Conservation (phyloP, 2,888 invertebrate genomes). For the Rhimphoctona megacephalus region DNA sequence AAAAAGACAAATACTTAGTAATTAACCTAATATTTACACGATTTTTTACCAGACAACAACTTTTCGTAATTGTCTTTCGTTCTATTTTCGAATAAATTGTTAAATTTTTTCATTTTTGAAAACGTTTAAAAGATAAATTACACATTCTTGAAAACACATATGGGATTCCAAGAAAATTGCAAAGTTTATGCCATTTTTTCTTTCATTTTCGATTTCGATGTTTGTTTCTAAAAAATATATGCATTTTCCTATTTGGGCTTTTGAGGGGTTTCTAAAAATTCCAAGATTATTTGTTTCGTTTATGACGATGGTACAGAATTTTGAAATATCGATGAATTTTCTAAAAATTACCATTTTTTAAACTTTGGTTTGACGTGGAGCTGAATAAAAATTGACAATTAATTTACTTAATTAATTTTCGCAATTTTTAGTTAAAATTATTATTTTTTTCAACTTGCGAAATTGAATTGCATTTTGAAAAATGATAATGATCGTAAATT, state of each 20-base stretch:
- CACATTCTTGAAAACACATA: not conserved
- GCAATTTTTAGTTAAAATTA: too few species aligned
- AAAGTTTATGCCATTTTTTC: not conserved
- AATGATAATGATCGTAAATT: too few species aligned
- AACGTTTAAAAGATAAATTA: not conserved
- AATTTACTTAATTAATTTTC: not conserved
- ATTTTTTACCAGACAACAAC: conserved; percentile 26
- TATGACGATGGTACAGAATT: not conserved
- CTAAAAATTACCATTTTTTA: too few species aligned
- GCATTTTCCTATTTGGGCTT: not conserved
- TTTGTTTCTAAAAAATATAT: too few species aligned
- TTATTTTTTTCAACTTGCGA: too few species aligned
- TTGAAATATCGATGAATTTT: not conserved
- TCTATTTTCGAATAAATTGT: not conserved
- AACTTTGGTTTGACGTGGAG: not conserved
- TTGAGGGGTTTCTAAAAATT: not conserved
- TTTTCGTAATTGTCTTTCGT: not conserved
- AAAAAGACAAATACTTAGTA: conserved; percentile 40
- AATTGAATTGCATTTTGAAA: too few species aligned
- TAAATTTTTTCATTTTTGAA: not conserved
- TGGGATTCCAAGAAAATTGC: not conserved
- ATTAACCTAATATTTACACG: conserved; percentile 62
- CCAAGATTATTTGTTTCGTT: not conserved
- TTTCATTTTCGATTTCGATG: not conserved
- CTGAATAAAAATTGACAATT: not conserved